Evolutionary conservation across 2,888 invertebrate species (phyloP).

Genomic region (Dinocampus coccinellae): DNA sequence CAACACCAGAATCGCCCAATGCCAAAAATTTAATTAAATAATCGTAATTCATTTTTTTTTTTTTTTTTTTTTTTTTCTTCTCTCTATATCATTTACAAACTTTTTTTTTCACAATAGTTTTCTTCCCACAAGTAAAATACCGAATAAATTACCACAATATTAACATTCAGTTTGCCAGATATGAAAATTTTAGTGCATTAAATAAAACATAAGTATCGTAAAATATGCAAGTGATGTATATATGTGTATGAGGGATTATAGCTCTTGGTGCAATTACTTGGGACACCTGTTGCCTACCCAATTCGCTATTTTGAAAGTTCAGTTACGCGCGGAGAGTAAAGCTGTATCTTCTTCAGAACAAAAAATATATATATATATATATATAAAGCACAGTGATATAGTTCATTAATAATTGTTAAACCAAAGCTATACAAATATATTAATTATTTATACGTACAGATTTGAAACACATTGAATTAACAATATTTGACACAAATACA

Average conservation of each 20-base stretch:
- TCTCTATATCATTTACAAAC: not conserved
- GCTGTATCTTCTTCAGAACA: not conserved
- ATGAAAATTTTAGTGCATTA: too few species aligned
- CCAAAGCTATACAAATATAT: too few species aligned
- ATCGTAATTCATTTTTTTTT: slow-evolving; percentile 82
- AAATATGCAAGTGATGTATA: not conserved
- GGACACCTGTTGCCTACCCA: slow-evolving; percentile 10
- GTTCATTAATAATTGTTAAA: too few species aligned
- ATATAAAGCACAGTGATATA: not conserved
- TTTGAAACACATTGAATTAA: not conserved
- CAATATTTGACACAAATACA: too few species aligned
- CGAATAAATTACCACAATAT: too few species aligned
- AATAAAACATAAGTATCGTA: not conserved
- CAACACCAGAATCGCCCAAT: slow-evolving; percentile 96
- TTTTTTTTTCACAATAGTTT: not conserved
- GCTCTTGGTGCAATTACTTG: not conserved
- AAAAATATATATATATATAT: too few species aligned
- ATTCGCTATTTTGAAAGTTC: not conserved
- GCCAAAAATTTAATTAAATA: slow-evolving; percentile 93
- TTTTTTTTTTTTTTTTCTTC: too few species aligned
- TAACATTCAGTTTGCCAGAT: too few species aligned
- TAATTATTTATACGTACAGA: not conserved
- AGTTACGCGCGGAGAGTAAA: not conserved
- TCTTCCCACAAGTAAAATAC: too few species aligned
- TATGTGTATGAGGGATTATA: not conserved